Evolutionary conservation across 2,113 vertebrate species (phyloP).

Genomic region (Strix uralensis): DNA sequence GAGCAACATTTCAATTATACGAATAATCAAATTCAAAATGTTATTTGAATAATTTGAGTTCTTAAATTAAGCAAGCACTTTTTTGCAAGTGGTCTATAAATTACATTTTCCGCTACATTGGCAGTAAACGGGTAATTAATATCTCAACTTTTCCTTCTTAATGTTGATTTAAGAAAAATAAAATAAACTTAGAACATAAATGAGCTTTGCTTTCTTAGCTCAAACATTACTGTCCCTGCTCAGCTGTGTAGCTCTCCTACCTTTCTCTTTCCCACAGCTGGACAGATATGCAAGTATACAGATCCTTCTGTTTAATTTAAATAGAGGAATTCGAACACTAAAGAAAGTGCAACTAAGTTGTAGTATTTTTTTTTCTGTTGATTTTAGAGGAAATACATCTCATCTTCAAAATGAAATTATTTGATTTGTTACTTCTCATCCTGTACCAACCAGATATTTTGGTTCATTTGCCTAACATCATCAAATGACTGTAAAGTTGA

Average conservation of each 20-base stretch:
- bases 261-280: background rate
- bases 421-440: background rate
- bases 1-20: conserved; percentile 83
- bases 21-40: conserved; percentile 91
- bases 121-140: conserved; percentile 97
- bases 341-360: background rate
- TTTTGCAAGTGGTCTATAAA: conserved; percentile 88
- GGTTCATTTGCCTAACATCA: background rate
- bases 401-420: background rate
- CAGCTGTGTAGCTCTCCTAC: conserved; percentile 15
- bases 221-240: conserved; percentile 49
- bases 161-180: conserved; percentile 85
- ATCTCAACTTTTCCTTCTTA: conserved; percentile 88
- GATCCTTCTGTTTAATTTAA: background rate
- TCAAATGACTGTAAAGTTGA: background rate
- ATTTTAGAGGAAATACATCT: background rate
- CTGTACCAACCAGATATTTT: background rate
- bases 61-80: conserved; percentile 87
- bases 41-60: conserved; percentile 90
- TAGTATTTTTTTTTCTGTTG: background rate
- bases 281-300: background rate
- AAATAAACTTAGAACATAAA: conserved; percentile 75
- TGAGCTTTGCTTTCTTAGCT: conserved; percentile 62
- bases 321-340: background rate
- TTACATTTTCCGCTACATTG: conserved; percentile 98